A percentile compares a stretch with the other conserved stretches of the same genome.
Evolutionary conservation across 1,140 invertebrate genomes (phyloP).

Genomic region (Brachystomella parvula): DNA sequence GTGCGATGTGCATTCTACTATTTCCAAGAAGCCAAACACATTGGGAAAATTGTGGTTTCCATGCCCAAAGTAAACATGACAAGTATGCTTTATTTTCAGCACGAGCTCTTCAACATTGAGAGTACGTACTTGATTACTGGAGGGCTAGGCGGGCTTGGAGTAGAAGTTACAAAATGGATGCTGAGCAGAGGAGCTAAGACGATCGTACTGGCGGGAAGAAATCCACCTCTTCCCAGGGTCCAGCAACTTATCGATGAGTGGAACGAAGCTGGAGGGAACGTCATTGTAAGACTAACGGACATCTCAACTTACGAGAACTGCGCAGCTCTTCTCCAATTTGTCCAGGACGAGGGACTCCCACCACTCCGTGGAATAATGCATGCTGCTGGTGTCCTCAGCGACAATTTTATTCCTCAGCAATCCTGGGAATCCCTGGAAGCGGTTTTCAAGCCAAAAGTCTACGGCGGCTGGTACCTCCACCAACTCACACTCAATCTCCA

Average conservation of each 20-base stretch:
- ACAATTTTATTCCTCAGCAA: slow-evolving; percentile 19
- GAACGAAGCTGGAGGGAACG: slow-evolving; percentile 7
- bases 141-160: slow-evolving; percentile 25
- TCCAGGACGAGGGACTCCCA: slow-evolving; percentile 12
- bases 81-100: background rate
- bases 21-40: slow-evolving; percentile 23
- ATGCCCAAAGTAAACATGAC: slow-evolving; percentile 12
- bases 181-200: slow-evolving; percentile 17
- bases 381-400: slow-evolving; percentile 15
- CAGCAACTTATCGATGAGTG: slow-evolving; percentile 8
- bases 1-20: slow-evolving; percentile 13
- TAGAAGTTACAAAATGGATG: slow-evolving; percentile 26
- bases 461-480: slow-evolving; percentile 26
- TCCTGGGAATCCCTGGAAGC: slow-evolving; percentile 21
- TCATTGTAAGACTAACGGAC: slow-evolving; percentile 19
- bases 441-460: slow-evolving; percentile 22
- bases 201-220: slow-evolving; percentile 23
- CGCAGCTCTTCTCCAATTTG: slow-evolving; percentile 7
- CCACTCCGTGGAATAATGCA: slow-evolving; percentile 25
- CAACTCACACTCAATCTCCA: slow-evolving; percentile 13
- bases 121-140: slow-evolving; percentile 29
- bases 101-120: slow-evolving; percentile 6
- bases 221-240: background rate
- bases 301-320: slow-evolving; percentile 19
- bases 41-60: slow-evolving; percentile 24